These are phyloP conservation scores for Macaca fascicularis DNA, from an alignment of 2,113 vertebrate species.

Conservation along the genomic window T2T-MFA8v1.1 NC_088388.1:73470001-73470500, in stretches of 20 bases:
- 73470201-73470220: background rate
- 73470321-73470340: background rate
- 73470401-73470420: background rate
- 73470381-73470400: background rate
- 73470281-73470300: background rate
- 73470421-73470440: background rate
- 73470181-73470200: background rate
- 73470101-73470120: background rate
- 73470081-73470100: background rate
- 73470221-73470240: background rate
- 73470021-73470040: background rate
- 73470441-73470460: background rate
- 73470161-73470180: background rate
- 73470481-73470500: background rate
- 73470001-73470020: background rate
- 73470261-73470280: background rate
- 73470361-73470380: background rate
- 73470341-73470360: background rate
- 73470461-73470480: background rate
- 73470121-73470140: background rate
- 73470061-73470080: background rate
- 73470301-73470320: background rate
- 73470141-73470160: slow-evolving; percentile 6
- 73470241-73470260: background rate
- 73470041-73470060: background rate